Conservation (phyloP, 2,888 invertebrate species). For the Melanostoma mellinum region DNA sequence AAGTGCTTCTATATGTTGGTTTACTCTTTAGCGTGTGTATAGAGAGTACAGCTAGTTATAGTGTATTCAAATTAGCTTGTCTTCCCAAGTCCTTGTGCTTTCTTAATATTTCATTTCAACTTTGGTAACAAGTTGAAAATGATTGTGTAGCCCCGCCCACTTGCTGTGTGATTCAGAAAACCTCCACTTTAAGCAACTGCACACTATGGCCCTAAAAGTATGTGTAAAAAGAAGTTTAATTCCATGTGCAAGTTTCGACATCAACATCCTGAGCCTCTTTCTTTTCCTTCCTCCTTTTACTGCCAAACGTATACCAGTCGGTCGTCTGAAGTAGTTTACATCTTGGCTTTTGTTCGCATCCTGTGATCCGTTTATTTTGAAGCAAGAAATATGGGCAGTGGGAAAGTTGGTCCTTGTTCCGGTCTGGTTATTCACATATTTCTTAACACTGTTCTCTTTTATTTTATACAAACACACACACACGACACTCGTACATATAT, state of each 20-base stretch:
- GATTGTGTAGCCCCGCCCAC: constrained; percentile 41
- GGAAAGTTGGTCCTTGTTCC: constrained; percentile 57
- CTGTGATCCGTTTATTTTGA: constrained; percentile 44
- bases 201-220: constrained; percentile 2
- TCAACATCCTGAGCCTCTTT: constrained; percentile 32
- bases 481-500: not conserved
- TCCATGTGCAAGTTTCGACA: constrained; percentile 50
- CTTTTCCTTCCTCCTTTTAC: not conserved
- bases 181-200: constrained; percentile 17
- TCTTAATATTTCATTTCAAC: constrained; percentile 65
- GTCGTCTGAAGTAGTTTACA: constrained; percentile 50
- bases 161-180: constrained; percentile 13
- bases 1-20: constrained; percentile 17
- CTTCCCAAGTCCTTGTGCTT: constrained; percentile 61
- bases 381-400: constrained; percentile 50
- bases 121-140: constrained; percentile 65
- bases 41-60: not conserved
- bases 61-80: constrained; percentile 63
- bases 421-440: constrained; percentile 47
- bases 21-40: constrained; percentile 48
- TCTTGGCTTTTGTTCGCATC: constrained; percentile 63
- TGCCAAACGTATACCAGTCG: constrained; percentile 7
- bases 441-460: constrained; percentile 25
- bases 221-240: constrained; percentile 37
- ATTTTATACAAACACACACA: constrained; percentile 13